A percentile compares a stretch with the other conserved stretches of the same genome.
phyloP scores from a whole-genome alignment of 1,140 invertebrate species.

The Ridgeia piscesae region DNA sequence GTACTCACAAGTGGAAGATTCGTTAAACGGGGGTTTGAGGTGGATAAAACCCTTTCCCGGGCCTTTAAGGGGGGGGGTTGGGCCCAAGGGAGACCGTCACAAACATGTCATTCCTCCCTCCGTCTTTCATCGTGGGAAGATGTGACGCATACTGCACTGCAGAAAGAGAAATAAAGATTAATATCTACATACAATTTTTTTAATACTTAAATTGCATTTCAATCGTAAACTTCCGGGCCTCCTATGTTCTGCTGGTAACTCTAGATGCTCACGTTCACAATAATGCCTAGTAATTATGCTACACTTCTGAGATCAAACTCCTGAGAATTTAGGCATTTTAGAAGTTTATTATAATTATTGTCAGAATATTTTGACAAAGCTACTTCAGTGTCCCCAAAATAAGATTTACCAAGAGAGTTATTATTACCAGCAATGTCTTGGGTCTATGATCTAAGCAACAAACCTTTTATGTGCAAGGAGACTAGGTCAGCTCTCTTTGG shows the following conservation, averaged over 20 bases:
- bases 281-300: no score
- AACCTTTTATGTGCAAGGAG: not conserved
- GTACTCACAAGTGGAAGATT: no score
- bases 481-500: constrained; percentile 11
- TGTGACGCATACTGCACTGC: constrained; percentile 67
- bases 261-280: no score
- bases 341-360: no score
- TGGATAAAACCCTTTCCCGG: constrained; percentile 85
- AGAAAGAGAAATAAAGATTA: not conserved
- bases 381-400: no score
- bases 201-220: no score
- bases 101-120: constrained; percentile 82
- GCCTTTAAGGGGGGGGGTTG: constrained; percentile 70
- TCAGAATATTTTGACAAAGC: no score
- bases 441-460: not conserved
- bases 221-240: no score
- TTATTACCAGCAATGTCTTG: not conserved
- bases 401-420: not conserved
- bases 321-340: no score
- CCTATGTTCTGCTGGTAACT: no score
- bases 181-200: no score
- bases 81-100: constrained; percentile 88
- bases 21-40: constrained; percentile 88
- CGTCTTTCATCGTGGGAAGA: constrained; percentile 60
- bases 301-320: no score